A percentile compares a stretch with the other conserved stretches of the same genome.
phyloP scores from a whole-genome alignment of 2,113 vertebrate genomes.

The Calyptommatus sinebrachiatus region DNA sequence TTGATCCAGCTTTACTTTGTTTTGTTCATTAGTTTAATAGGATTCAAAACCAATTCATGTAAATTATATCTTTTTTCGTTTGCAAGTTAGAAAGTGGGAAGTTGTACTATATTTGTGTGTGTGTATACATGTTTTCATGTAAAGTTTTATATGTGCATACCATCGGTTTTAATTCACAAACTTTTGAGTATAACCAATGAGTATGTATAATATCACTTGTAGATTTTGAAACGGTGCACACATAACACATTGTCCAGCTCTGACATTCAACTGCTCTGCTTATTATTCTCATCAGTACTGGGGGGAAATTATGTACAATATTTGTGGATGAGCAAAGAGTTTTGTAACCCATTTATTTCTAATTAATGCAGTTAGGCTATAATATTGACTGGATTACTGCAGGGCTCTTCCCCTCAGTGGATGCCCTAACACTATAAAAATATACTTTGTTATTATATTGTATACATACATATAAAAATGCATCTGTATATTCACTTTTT shows the following conservation, averaged over 20 bases:
- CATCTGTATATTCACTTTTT: no score
- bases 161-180: neutral
- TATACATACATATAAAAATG: no score
- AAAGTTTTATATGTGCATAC: slow-evolving; percentile 13
- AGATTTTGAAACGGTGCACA: slow-evolving; percentile 43
- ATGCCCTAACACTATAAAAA: no score
- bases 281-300: neutral
- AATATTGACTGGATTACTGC: no score
- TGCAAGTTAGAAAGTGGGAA: slow-evolving; percentile 26
- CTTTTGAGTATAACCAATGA: slow-evolving; percentile 13
- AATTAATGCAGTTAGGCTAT: no score
- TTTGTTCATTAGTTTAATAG: neutral
- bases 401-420: no score
- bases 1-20: slow-evolving; percentile 19
- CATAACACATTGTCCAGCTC: slow-evolving; percentile 59
- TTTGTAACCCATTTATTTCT: no score
- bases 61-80: neutral
- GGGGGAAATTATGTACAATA: no score
- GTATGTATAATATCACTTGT: slow-evolving; percentile 27
- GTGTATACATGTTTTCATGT: slow-evolving; percentile 54
- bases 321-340: no score
- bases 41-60: neutral
- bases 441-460: no score
- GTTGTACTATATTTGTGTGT: slow-evolving; percentile 41
- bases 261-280: slow-evolving; percentile 60